Evolutionary conservation across 2,888 invertebrate genomes (phyloP).

Genomic region (Zhuqinia jingwanae): DNA sequence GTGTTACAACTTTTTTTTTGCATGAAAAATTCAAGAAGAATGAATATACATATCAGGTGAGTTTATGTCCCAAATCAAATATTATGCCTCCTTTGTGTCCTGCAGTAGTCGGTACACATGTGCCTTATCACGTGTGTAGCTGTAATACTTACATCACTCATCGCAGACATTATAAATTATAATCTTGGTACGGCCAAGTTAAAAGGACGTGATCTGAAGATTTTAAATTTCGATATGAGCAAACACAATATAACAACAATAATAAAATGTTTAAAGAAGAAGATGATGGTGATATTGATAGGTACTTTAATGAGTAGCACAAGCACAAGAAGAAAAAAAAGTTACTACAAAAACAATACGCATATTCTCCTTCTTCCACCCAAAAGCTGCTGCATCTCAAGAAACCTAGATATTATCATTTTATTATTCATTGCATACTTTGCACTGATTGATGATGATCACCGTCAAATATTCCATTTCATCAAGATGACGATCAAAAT

Average conservation of each 20-base stretch:
- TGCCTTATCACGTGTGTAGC: neutral
- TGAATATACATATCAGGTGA: neutral
- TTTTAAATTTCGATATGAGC: slow-evolving; percentile 15
- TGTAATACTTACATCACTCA: neutral
- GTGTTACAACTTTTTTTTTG: slow-evolving; percentile 21
- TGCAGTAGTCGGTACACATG: neutral
- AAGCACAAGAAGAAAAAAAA: neutral
- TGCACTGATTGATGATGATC: slow-evolving; percentile 39
- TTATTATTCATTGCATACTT: neutral
- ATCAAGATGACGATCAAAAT: slow-evolving; percentile 26
- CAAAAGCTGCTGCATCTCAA: no score
- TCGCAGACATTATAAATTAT: slow-evolving; percentile 12
- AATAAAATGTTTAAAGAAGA: neutral
- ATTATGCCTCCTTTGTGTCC: neutral
- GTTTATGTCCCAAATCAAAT: neutral
- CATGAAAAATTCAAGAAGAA: neutral
- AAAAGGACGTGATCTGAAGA: slow-evolving; percentile 9
- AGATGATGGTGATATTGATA: slow-evolving; percentile 8
- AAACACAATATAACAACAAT: slow-evolving; percentile 34
- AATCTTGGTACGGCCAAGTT: neutral
- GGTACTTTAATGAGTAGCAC: neutral
- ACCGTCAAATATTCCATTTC: slow-evolving; percentile 24
- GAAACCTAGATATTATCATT: neutral
- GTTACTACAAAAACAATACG: neutral
- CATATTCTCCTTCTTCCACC: neutral